These are phyloP conservation scores for Napeogenes sylphis DNA, from an alignment of 2,888 invertebrate species.

Conservation along the genomic window DNA sequence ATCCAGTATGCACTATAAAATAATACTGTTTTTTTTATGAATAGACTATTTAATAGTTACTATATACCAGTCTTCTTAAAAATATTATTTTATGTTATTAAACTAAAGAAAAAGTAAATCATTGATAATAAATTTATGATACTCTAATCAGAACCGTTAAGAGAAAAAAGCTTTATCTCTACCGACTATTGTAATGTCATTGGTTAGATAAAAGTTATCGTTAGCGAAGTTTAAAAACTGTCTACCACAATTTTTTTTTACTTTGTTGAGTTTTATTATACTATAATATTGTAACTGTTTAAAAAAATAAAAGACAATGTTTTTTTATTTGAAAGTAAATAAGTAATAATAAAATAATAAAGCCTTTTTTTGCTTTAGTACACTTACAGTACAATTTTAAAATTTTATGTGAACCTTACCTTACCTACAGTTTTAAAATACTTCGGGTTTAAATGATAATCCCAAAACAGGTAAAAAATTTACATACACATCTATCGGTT, in stretches of 20 bases:
- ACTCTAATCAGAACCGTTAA: constrained; percentile 35
- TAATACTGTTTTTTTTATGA: too few species aligned
- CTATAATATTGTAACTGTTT: too few species aligned
- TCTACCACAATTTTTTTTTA: constrained; percentile 20
- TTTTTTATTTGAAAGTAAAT: too few species aligned
- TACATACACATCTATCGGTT: constrained; percentile 21
- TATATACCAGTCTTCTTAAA: too few species aligned
- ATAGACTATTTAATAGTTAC: too few species aligned
- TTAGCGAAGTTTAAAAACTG: constrained; percentile 24
- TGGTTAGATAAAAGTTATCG: constrained; percentile 54
- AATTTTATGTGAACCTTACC: too few species aligned
- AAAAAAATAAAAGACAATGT: too few species aligned
- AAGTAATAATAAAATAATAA: too few species aligned
- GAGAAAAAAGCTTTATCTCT: constrained; percentile 56
- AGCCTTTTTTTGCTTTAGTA: too few species aligned
- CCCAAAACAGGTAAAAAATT: constrained; percentile 6
- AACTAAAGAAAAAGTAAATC: constrained; percentile 16
- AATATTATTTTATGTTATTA: too few species aligned
- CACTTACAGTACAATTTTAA: too few species aligned
- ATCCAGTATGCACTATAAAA: too few species aligned
- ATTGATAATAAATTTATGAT: constrained; percentile 38
- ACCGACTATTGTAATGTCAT: constrained; percentile 62
- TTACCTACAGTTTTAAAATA: neutral
- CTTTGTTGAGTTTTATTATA: neutral
- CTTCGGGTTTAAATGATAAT: neutral